Evolutionary conservation across 2,113 vertebrate species (phyloP), one percentile per base, ranked within the genome.

Genomic region (Peucedramus taeniatus): DNA sequence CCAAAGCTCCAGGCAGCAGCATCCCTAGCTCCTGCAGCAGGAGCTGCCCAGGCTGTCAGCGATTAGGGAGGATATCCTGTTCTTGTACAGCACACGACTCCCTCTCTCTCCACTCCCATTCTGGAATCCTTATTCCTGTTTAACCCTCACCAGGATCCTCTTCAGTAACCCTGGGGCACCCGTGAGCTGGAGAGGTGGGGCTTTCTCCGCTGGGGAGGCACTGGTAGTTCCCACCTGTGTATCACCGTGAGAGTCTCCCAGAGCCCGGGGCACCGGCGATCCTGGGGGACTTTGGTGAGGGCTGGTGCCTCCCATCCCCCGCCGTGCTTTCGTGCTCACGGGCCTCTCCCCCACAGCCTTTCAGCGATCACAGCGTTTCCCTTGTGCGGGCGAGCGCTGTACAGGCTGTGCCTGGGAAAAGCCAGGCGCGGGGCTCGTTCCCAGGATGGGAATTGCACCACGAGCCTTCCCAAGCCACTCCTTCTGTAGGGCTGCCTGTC

Each of bases 391-490:
- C 9, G 19, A 64, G 83, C 0, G 1, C 72, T 2, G 23, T n/a
- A 24, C 13, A 5, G 70, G 45, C 91, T 66, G 42, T 47, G 85
- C 94, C 61, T 91, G 91, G 96, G 94, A 96, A 96, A 78, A 87
- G 22, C 3, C 61, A 66, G 27, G 24, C 24, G 0, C 0, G 5
- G 75, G 90, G 90, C 88, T 88, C 1, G 4, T 93, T 96, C 93
- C 94, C 95, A 95, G 83, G 26, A 12, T 18, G 65, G 60, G 66
- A 56, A n/a, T 70, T 1, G 2, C 33, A 68, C 79, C 9, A 13
- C 27, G 16, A 0, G 5, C 88, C 78, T 63, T 86, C 88, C 54
- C 78, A 31, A 37, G 85, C 78, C 0, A 2, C 82, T 87, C 50
- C 66, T 39, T 28, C 80, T n/a, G 22, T 50, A 27, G 44, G 27